phyloP scores from a whole-genome alignment of 1,140 invertebrate genomes.

The Megalopta genalis region DNA sequence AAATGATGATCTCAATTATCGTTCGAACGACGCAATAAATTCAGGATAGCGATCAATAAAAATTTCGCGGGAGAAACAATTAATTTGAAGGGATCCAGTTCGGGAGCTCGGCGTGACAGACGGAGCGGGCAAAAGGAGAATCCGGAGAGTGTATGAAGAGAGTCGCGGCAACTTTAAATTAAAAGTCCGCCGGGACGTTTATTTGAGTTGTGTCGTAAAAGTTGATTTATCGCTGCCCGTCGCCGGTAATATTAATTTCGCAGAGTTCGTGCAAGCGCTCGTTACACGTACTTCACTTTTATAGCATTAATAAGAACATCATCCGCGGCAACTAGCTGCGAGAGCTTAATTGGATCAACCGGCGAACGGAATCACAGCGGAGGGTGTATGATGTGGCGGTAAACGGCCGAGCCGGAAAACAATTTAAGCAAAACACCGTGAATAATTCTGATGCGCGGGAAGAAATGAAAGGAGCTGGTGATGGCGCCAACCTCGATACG shows the following conservation, averaged over 20 bases:
- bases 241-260: conserved; percentile 61
- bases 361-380: conserved; percentile 34
- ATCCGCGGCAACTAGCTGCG: conserved; percentile 41
- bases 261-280: conserved; percentile 37
- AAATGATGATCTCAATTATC: no score
- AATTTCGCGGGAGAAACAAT: not conserved
- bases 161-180: conserved; percentile 57
- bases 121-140: not conserved
- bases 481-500: not conserved
- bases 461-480: not conserved
- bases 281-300: conserved; percentile 61
- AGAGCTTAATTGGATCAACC: conserved; percentile 57
- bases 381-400: not conserved
- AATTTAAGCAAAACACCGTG: not conserved
- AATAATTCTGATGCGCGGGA: not conserved
- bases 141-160: conserved; percentile 1
- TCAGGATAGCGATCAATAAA: no score
- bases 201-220: conserved; percentile 62
- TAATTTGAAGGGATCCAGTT: not conserved
- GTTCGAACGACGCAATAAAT: no score
- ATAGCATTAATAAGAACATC: conserved; percentile 61
- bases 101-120: not conserved
- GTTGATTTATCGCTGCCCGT: conserved; percentile 60
- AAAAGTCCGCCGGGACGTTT: conserved; percentile 53
- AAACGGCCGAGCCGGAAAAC: not conserved